Percentiles rank a stretch among this genome's conserved stretches.
phyloP scores from a whole-genome alignment of 2,888 invertebrate genomes.

The Ectemnius lituratus region DNA sequence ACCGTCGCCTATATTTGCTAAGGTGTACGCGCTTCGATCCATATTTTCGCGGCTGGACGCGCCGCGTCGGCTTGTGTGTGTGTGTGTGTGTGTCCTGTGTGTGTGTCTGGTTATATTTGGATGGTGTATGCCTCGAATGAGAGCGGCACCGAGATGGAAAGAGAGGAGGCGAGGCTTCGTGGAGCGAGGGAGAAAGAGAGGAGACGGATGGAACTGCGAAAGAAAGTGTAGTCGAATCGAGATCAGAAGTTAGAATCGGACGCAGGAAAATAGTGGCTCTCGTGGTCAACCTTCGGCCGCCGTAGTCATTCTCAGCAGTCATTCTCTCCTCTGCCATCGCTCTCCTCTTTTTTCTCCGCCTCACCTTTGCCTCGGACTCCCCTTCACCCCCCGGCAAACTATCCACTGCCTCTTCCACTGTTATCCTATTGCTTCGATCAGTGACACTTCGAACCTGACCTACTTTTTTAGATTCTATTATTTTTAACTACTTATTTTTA shows the following conservation, averaged over 20 bases:
- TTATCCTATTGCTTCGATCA: background rate
- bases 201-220: constrained; percentile 29
- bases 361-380: no score
- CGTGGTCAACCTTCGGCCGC: constrained; percentile 64
- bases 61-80: constrained; percentile 49
- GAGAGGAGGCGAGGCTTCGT: constrained; percentile 18
- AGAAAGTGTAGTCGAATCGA: constrained; percentile 55
- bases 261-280: constrained; percentile 69
- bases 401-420: background rate
- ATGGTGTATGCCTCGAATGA: constrained; percentile 51
- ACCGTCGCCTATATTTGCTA: constrained; percentile 75
- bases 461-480: background rate
- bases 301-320: constrained; percentile 44
- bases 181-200: constrained; percentile 31
- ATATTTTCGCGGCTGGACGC: constrained; percentile 69
- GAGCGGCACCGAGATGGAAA: constrained; percentile 34
- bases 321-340: constrained; percentile 31
- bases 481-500: background rate
- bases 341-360: constrained; percentile 33
- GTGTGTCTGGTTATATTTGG: constrained; percentile 69
- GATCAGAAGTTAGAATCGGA: constrained; percentile 61
- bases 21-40: constrained; percentile 64
- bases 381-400: background rate
- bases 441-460: background rate
- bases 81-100: no score